phyloP scores from a whole-genome alignment of 2,888 invertebrate genomes.

The Scrobipalpa atriplicella region DNA sequence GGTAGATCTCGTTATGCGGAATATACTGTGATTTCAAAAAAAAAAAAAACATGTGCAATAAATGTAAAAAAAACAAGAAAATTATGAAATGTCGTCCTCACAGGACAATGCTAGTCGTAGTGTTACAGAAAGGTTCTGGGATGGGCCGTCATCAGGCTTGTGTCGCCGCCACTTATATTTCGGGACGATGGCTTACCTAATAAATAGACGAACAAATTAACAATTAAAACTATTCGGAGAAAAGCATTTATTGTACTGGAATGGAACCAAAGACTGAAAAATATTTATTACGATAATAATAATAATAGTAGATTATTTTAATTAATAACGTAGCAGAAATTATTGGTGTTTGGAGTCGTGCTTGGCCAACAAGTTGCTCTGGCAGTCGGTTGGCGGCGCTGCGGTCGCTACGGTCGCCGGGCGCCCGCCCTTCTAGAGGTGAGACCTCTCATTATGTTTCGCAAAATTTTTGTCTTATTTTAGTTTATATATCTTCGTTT shows the following conservation, averaged over 20 bases:
- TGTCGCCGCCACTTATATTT: constrained; percentile 44
- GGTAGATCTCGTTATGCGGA: constrained; percentile 64
- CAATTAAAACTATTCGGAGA: constrained; percentile 51
- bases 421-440: background rate
- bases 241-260: constrained; percentile 64
- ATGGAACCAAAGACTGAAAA: constrained; percentile 76
- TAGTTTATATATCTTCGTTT: background rate
- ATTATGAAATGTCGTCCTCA: constrained; percentile 48
- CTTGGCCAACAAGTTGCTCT: background rate
- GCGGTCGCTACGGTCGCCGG: background rate
- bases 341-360: constrained; percentile 25
- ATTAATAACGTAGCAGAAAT: constrained; percentile 35
- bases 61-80: constrained; percentile 40
- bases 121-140: constrained; percentile 37
- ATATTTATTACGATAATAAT: constrained; percentile 70
- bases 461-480: background rate
- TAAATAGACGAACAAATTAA: constrained; percentile 51
- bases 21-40: constrained; percentile 66
- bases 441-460: background rate
- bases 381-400: background rate
- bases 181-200: constrained; percentile 33
- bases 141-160: constrained; percentile 36
- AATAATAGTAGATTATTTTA: constrained; percentile 70
- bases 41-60: constrained; percentile 70
- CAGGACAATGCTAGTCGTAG: constrained; percentile 58